Evolutionary conservation across 2,797 vertebrate genomes (phyloP).

Genomic region (Sparidentex hasta): DNA sequence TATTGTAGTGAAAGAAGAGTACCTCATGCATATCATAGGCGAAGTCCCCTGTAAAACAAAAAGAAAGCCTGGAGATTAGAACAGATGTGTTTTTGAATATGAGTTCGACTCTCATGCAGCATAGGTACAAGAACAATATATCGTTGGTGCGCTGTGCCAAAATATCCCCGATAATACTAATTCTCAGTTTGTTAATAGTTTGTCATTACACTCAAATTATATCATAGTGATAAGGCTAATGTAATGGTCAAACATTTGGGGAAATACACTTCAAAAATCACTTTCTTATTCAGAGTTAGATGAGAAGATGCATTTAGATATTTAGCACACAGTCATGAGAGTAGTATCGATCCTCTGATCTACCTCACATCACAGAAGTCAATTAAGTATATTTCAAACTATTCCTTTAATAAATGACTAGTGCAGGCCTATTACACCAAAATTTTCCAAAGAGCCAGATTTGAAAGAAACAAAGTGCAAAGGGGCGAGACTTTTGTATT

Average conservation of each 20-base stretch:
- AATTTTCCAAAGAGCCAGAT: too few species aligned
- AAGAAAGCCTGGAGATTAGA: slow-evolving; percentile 39
- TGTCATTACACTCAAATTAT: too few species aligned
- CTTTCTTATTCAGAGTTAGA: too few species aligned
- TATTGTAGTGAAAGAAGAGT: slow-evolving; percentile 51
- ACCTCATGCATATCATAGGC: slow-evolving; percentile 92
- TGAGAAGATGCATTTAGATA: too few species aligned
- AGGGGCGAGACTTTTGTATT: too few species aligned
- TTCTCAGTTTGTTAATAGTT: too few species aligned
- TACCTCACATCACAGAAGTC: not conserved
- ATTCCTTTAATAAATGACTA: not conserved
- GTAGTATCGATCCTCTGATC: not conserved
- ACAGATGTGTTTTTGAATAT: not conserved
- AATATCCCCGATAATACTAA: not conserved
- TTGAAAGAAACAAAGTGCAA: too few species aligned
- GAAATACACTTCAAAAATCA: too few species aligned
- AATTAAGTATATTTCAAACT: too few species aligned
- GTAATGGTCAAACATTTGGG: too few species aligned
- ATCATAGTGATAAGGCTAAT: too few species aligned
- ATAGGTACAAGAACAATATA: not conserved
- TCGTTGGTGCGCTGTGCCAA: not conserved
- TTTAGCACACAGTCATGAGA: not conserved
- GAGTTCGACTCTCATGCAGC: not conserved
- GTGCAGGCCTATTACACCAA: too few species aligned
- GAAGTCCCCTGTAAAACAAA: slow-evolving; percentile 89